A percentile compares a stretch with the other conserved stretches of the same genome.
Conservation (phyloP, 2,797 vertebrate genomes). For the Psittacula derbiana region DNA sequence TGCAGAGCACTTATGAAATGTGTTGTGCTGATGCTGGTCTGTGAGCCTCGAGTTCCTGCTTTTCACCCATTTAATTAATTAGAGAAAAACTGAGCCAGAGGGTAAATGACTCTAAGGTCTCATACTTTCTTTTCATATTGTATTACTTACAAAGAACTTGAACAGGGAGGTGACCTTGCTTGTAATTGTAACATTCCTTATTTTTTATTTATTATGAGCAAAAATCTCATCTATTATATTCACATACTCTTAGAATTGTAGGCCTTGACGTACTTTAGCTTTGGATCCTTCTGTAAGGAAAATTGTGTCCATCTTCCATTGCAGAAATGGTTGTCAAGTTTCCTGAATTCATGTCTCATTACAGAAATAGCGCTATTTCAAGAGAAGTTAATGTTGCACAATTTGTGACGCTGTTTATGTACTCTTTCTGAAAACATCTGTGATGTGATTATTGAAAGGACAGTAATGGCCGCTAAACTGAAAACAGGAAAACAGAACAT, state of each 20-base stretch:
- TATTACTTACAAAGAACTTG: neutral
- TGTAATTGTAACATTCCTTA: neutral
- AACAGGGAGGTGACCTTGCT: conserved; percentile 21
- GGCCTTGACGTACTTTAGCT: neutral
- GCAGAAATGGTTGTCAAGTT: neutral
- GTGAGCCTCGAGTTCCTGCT: neutral
- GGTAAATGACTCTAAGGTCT: conserved; percentile 33
- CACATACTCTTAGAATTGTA: neutral
- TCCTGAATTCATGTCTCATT: neutral
- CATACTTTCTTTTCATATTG: neutral
- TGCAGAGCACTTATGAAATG: neutral
- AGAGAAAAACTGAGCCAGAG: conserved; percentile 46
- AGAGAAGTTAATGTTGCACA: neutral
- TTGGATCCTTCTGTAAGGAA: neutral
- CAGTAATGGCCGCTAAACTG: neutral
- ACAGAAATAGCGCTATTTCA: neutral
- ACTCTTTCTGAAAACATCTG: neutral
- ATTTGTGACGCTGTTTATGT: accelerated
- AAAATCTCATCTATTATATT: neutral
- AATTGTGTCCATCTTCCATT: neutral
- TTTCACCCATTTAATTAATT: conserved; percentile 34
- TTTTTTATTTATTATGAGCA: neutral
- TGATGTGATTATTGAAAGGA: neutral
- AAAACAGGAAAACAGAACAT: neutral
- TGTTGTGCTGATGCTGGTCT: neutral